Base-by-base conservation (phyloP, 1,140 invertebrate genomes). In the Polypedilum pembai region DNA sequence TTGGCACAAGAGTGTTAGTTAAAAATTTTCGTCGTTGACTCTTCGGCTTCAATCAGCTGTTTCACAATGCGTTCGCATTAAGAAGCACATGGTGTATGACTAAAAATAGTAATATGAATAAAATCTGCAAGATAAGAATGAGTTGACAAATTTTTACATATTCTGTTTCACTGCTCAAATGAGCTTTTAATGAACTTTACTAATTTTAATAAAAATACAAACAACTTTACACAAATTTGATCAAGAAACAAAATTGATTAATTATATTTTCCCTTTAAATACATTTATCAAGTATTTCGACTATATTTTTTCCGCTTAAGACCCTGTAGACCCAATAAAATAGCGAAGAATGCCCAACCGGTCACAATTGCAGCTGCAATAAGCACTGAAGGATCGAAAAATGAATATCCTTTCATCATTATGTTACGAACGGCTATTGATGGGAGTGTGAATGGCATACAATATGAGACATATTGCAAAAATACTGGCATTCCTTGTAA, bases 401-500 rank as follows among this genome's bases (percentile, higher is more conserved):
- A 75, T 0, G 81, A 63, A 41, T 79, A 81, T 0, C 86, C 87
- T 75, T 86, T 87, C 21, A 85, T 83, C 75, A 89, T 81, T 4
- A 90, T 78, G 75, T 83, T 83, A 65, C 88, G 81, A 7, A 90
- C 76, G 0, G 88, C 84, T 40, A 84, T 81, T 0, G 86, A 84
- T 0, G 88, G 85, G 3, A 88, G 75, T 0, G 89, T 89, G 75
- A 88, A 87, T 0, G 89, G 89, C 0, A 89, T 78, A 0, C 77
- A 77, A 0, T 83, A 78, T 1, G 88, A 85, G 4, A 90, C 40
- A 75, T 81, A 83, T 4, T 81, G 78, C 0, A 90, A 79, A 0
- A 77, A 75, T 7, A 75, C 74, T 1, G 87, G 85, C 86, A 89
- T 89, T 1, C 85, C 87, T 80, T 95, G 90, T 7, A 92, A 76